phyloP scores from a whole-genome alignment of 2,888 invertebrate species.

The Andrena chrysosceles region DNA sequence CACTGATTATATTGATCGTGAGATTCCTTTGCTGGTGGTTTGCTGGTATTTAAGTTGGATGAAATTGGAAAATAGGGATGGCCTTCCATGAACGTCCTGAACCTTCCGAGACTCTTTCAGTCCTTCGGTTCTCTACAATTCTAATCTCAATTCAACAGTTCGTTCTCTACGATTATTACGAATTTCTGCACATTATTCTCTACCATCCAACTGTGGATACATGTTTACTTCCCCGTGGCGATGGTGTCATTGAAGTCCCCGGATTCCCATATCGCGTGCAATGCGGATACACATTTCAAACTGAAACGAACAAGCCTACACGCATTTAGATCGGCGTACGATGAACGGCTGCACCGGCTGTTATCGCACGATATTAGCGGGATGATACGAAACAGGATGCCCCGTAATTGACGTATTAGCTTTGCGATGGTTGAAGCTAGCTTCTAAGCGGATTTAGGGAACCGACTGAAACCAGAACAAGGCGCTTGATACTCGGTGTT shows the following conservation, averaged over 20 bases:
- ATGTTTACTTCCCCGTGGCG: no score
- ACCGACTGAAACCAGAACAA: constrained; percentile 51
- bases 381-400: constrained; percentile 42
- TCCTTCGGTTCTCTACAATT: no score
- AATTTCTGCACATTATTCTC: no score
- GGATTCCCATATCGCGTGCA: background rate
- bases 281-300: no score
- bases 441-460: constrained; percentile 48
- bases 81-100: no score
- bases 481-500: constrained; percentile 38
- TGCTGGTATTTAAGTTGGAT: background rate
- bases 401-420: constrained; percentile 50
- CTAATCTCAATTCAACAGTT: no score
- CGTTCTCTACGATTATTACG: no score
- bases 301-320: background rate
- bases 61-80: no score
- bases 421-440: constrained; percentile 23
- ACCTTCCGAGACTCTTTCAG: no score
- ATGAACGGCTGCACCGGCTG: background rate
- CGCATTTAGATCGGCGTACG: background rate
- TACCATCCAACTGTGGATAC: no score
- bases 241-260: background rate
- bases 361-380: constrained; percentile 41
- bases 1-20: background rate
- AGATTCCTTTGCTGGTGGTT: background rate